Evolutionary conservation across 2,797 vertebrate species (phyloP), one percentile per base, ranked within the genome.

Genomic region (Lophius americanus): DNA sequence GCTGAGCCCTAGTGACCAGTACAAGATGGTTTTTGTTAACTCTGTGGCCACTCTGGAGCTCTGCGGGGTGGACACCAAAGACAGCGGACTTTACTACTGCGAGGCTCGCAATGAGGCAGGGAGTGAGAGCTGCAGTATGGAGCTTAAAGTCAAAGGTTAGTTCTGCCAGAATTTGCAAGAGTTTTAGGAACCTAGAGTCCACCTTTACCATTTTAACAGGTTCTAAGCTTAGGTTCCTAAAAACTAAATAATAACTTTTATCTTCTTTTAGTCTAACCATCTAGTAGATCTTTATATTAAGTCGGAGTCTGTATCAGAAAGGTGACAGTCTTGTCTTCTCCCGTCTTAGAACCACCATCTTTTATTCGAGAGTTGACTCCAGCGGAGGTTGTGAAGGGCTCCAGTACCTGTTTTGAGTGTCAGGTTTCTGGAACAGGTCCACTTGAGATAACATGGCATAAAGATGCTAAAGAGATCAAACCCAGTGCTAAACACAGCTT

Each of bases 131-230:
- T 98, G 97, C 93, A 98, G 95, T 85, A 72, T 96, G 88, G 96
- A 99, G 67, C 90, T 99, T 58, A 96, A 94, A 92, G 97, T 99
- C 48, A 99, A 99, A 99, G 98, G 98, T 99, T 83, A 42, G 98
- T 96, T 51, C 1, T 49, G 47, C 46, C 12, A 43, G 36, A 8
- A 46, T 83, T 23, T 65, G 4, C 33, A 42, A 2, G 9, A 57
- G 11, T 10, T 64, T 61, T 51, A 43, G 23, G 23, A 23, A 23
- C 1, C 23, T 23, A 23, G 43, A 58, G 3, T 33, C 9, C 8
- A 44, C 1, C 5, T 54, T 4, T 59, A 2, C 6, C 43, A 9
- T 8, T 62, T 47, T 46, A 1, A 42, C 7, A 42, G 41, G 41
- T 52, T 63, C 50, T 23, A 41, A 35, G 13, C 1, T 51, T 35